phyloP scores from a whole-genome alignment of 2,113 vertebrate species.

The Leucoraja erinaceus region DNA sequence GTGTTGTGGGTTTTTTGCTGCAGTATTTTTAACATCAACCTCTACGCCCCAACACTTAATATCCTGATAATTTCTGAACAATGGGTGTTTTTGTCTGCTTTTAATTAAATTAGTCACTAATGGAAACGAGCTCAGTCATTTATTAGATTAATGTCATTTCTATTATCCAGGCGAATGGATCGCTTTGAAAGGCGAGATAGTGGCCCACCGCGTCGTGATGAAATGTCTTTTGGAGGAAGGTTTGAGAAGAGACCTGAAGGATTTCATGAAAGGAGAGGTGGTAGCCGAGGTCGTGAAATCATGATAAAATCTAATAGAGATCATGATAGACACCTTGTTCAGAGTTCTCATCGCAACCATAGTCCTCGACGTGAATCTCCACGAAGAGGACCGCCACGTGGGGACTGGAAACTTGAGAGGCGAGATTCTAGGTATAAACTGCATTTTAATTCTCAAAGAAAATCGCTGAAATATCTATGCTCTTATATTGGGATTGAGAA shows the following conservation, averaged over 20 bases:
- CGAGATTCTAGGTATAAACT: constrained; percentile 7
- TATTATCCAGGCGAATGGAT: background rate
- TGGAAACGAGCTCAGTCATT: too few species aligned
- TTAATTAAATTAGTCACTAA: background rate
- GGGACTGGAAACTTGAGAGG: constrained; percentile 22
- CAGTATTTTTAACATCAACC: background rate
- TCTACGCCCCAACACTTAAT: too few species aligned
- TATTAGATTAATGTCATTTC: background rate
- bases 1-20: background rate
- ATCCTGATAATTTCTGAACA: too few species aligned
- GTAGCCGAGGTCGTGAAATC: constrained; percentile 29
- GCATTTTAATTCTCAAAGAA: background rate
- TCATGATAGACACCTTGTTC: constrained; percentile 18
- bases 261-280: constrained; percentile 13
- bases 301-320: constrained; percentile 10
- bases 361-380: constrained; percentile 29
- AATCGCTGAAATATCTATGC: background rate
- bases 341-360: constrained; percentile 26
- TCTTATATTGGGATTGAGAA: background rate
- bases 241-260: constrained; percentile 32
- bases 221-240: constrained; percentile 14
- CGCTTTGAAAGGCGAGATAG: constrained; percentile 25
- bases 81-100: background rate
- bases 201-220: constrained; percentile 18
- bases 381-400: constrained; percentile 25